A percentile compares a stretch with the other conserved stretches of the same genome.
phyloP scores from a whole-genome alignment of 2,888 invertebrate species.

The Torymus aiolomorphi region DNA sequence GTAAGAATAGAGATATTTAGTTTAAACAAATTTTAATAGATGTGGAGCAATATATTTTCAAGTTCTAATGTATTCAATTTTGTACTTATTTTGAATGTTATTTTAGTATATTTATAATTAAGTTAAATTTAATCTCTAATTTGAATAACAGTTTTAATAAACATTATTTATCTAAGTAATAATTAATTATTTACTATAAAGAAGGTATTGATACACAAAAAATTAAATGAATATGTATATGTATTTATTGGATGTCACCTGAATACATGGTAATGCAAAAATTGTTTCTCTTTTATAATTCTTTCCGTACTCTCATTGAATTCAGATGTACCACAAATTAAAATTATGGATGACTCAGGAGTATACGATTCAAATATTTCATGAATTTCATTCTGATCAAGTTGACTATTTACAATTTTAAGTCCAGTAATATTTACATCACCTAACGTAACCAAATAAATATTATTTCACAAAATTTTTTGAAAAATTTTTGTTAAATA shows the following conservation, averaged over 20 bases:
- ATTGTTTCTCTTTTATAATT: slow-evolving; percentile 60
- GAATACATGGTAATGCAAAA: slow-evolving; percentile 64
- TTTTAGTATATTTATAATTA: too few relatives aligned
- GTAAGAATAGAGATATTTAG: too few relatives aligned
- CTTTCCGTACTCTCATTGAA: slow-evolving; percentile 65
- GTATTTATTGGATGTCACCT: slow-evolving; percentile 54
- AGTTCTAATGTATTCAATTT: too few relatives aligned
- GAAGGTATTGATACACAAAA: background rate
- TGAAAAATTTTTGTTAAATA: slow-evolving; percentile 42
- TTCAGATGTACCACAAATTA: slow-evolving; percentile 69
- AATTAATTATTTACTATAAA: too few relatives aligned
- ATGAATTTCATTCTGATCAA: slow-evolving; percentile 61
- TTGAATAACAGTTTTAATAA: too few relatives aligned
- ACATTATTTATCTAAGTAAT: too few relatives aligned
- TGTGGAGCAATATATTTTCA: too few relatives aligned
- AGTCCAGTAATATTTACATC: slow-evolving; percentile 62
- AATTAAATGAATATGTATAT: slow-evolving; percentile 21
- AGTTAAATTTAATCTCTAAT: too few relatives aligned
- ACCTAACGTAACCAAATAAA: slow-evolving; percentile 54
- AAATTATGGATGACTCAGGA: slow-evolving; percentile 64
- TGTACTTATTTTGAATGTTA: too few relatives aligned
- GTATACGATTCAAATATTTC: slow-evolving; percentile 55
- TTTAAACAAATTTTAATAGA: too few relatives aligned
- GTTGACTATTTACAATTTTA: slow-evolving; percentile 61
- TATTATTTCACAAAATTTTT: background rate